Conservation (phyloP, 37 sponge, comb jelly and placozoan species). For the Mnemiopsis leidyi region DNA sequence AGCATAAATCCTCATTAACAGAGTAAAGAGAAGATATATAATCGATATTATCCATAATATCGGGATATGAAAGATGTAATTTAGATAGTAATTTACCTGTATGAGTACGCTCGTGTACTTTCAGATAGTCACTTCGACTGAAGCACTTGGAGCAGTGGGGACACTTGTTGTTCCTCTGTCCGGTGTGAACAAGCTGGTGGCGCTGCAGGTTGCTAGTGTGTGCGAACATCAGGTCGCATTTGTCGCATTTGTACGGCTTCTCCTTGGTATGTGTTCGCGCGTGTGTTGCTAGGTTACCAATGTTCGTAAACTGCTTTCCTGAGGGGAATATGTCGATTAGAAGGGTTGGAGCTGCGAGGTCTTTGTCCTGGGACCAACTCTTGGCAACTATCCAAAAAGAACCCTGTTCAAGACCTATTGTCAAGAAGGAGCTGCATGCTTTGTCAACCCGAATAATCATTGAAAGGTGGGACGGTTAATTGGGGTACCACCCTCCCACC, state of each 20-base stretch:
- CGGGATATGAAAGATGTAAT: too few relatives aligned
- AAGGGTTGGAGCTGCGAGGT: neutral
- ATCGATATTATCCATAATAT: too few relatives aligned
- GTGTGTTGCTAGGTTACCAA: constrained; percentile 30
- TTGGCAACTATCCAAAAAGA: neutral
- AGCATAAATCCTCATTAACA: too few relatives aligned
- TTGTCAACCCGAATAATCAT: neutral
- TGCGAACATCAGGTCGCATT: constrained; percentile 28
- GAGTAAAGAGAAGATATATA: too few relatives aligned
- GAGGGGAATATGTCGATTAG: neutral
- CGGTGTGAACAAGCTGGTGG: constrained; percentile 29
- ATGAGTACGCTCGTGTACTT: constrained; percentile 39
- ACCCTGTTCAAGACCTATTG: neutral
- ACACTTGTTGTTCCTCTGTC: constrained; percentile 39
- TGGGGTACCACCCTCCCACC: neutral
- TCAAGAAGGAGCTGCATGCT: neutral
- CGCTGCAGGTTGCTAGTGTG: constrained; percentile 50
- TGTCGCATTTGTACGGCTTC: constrained; percentile 45
- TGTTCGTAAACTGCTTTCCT: constrained; percentile 50
- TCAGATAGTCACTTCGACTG: constrained; percentile 47
- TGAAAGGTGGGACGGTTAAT: neutral
- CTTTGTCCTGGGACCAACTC: neutral
- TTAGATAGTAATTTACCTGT: too few relatives aligned
- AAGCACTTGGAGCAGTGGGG: constrained; percentile 55
- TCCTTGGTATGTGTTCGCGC: constrained; percentile 53